Conservation (phyloP, 2,888 invertebrate genomes). For the Sclerodermus sp. region DNA sequence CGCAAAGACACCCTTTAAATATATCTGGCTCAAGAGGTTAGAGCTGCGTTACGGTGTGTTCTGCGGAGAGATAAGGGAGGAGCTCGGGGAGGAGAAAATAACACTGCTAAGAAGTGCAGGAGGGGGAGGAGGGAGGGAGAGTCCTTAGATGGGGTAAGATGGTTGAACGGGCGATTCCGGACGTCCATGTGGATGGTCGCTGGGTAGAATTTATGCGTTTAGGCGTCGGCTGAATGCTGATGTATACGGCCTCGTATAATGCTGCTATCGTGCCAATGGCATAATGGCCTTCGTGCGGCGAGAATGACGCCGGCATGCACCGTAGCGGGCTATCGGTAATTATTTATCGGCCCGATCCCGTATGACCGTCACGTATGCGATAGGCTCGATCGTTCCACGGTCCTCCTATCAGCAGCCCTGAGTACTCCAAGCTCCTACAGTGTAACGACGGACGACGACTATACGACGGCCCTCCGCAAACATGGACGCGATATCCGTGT, state of each 20-base stretch:
- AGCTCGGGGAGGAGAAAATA: too few relatives aligned
- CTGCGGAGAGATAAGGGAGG: too few relatives aligned
- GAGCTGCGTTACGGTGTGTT: too few relatives aligned
- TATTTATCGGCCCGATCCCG: conserved; percentile 25
- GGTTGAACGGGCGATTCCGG: conserved; percentile 18
- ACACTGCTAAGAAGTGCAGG: too few relatives aligned
- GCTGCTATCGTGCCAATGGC: conserved; percentile 18
- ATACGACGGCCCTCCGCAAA: too few relatives aligned
- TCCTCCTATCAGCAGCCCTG: neutral
- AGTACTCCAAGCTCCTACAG: too few relatives aligned
- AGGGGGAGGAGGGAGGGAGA: too few relatives aligned
- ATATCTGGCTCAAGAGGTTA: too few relatives aligned
- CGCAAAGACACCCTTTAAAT: too few relatives aligned
- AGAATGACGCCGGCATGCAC: conserved; percentile 5
- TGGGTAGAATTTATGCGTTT: conserved; percentile 8
- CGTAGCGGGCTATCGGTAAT: conserved; percentile 14
- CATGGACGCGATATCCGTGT: too few relatives aligned
- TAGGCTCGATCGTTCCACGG: conserved; percentile 8
- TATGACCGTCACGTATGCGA: conserved; percentile 13
- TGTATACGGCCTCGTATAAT: conserved; percentile 21
- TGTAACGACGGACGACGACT: too few relatives aligned
- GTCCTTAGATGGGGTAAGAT: conserved; percentile 12
- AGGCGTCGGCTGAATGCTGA: conserved; percentile 20
- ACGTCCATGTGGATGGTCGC: conserved; percentile 15
- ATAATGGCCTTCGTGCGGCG: conserved; percentile 18